Conservation (phyloP, 2,888 invertebrate genomes). For the Amiota mariae region DNA sequence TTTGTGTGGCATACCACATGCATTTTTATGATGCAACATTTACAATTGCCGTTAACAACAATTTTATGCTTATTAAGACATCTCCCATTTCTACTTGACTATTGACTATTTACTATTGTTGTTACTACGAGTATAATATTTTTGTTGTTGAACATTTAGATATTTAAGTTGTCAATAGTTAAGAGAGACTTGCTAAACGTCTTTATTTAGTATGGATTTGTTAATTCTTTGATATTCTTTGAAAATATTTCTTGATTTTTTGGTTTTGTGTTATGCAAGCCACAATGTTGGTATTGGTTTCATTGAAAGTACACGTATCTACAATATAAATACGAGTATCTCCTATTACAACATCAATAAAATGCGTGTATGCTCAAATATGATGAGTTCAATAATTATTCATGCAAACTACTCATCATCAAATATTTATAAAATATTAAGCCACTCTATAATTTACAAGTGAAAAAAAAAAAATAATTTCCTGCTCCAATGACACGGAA, state of each 20-base stretch:
- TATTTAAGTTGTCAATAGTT: not conserved
- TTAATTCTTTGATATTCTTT: conserved; percentile 5
- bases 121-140: not conserved
- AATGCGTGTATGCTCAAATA: too few species aligned
- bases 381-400: not conserved
- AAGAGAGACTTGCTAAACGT: not conserved
- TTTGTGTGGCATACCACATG: not conserved
- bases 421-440: too few species aligned
- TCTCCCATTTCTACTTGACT: not conserved
- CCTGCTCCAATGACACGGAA: conserved; percentile 55
- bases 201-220: not conserved
- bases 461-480: conserved; percentile 2
- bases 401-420: not conserved
- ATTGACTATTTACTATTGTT: too few species aligned
- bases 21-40: conserved; percentile 9
- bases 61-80: conserved; percentile 5
- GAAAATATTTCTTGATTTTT: not conserved
- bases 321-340: too few species aligned
- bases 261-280: not conserved
- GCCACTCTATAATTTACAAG: too few species aligned
- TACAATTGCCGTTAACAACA: conserved; percentile 21
- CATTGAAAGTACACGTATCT: not conserved
- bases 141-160: not conserved
- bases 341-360: too few species aligned
- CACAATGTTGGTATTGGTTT: not conserved